Evolutionary conservation across 2,888 invertebrate genomes (phyloP), one percentile per base, ranked within the genome.

Genomic region (Lutraria lutraria): DNA sequence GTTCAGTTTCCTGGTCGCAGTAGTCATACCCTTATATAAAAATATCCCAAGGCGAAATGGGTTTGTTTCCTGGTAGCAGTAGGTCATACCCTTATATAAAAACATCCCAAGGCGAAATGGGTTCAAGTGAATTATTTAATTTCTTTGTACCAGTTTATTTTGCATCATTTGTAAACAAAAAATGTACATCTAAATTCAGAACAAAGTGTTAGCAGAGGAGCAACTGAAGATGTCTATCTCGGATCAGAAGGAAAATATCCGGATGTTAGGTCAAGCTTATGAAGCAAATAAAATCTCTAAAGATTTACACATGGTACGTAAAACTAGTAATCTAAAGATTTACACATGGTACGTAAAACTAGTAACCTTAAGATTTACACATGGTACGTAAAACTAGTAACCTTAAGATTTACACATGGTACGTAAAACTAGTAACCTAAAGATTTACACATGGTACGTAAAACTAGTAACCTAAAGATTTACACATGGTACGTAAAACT

Each of bases 221-320:
- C 90, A 94, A 43, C 79, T 93, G 21, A 92, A 91, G 83, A 80
- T 93, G 81, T 90, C 90, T 19, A 89, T 92, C 12, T 31, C 56
- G 12, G 93, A 93, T 54, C 93, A 93, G 43, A 90, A 83, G 86
- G 83, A 91, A 43, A 94, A 94, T 79, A 90, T 94, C 10, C 53
- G 84, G 16, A 83, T 93, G n/a, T 87, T 94, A 43, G 87, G 89
- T 25, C 86, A 79, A 34, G 93, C 93, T 3, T 93, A 90, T 82
- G 91, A 92, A 13, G 92, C 93, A 3, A 93, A 93, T 84, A 93
- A 93, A 60, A 93, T 94, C 53, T 92, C 93, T 3, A 89, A 90
- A 81, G 91, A 93, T n/a, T 68, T 93, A 16, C 90, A 93, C 83
- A 72, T 79, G 82, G 93, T 94, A 79, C 83, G 91, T 88, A 43